Evolutionary conservation across 2,888 invertebrate genomes (phyloP), one percentile per base, ranked within the genome.

Genomic region (Biston betularia): DNA sequence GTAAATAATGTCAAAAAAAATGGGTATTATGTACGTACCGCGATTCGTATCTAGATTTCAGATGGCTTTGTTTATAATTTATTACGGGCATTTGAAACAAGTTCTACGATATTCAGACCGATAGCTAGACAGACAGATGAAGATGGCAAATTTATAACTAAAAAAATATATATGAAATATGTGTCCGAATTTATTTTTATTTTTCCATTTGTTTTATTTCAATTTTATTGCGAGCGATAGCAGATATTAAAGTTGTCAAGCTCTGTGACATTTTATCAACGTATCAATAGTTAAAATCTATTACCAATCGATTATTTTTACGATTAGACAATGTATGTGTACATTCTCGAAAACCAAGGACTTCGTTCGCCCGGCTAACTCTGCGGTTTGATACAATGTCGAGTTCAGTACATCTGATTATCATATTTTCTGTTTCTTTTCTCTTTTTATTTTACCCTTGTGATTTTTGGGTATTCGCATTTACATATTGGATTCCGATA

Each of bases 401-500:
- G 76, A 79, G 77, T 86, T 73, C 82, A 84, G 86, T 86, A 87
- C 87, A 86, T 90, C 87, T 87, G 87, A 90, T 91, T 92, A 92
- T 85, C 90, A 91, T 90, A 90, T 88, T 89, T 89, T 90, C 89
- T 88, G 83, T 87, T 84, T 85, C 80, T 73, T 70, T 76, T 78
- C 71, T 79, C 75, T 78, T 81, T 90, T 91, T 90, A 90, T 92
- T 88, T 88, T 83, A 78, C 92, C 89, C 90, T 84, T 82, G 91
- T 84, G 92, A 89, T 90, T 89, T 85, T 79, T 82, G 81, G 83
- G 84, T 84, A 80, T 73, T 75, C 74, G 76, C 79, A 90, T 92
- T 92, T 92, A 84, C 89, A 91, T 92, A 92, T 91, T 85, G 92
- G 86, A 90, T 92, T 89, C 75, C 87, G 86, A 90, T 92, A 88